phyloP scores from a whole-genome alignment of 2,888 invertebrate genomes.

The Tethea ocularis region DNA sequence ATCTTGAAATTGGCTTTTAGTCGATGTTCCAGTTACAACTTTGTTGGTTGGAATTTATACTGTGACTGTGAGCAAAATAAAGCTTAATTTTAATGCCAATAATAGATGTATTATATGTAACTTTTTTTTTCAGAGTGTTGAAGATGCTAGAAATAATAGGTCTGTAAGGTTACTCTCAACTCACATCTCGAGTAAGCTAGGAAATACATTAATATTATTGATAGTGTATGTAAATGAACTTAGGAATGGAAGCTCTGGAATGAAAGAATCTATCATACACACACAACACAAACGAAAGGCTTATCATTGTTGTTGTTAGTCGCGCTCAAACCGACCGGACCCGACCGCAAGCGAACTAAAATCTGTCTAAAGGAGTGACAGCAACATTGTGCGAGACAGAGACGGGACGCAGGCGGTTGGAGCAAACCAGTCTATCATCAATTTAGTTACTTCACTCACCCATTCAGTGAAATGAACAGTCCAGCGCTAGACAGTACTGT shows the following conservation, averaged over 20 bases:
- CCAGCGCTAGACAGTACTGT: neutral
- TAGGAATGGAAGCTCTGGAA: neutral
- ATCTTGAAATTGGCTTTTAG: neutral
- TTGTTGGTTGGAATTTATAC: neutral
- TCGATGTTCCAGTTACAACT: neutral
- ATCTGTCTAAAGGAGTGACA: neutral
- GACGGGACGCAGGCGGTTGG: neutral
- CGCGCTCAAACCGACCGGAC: neutral
- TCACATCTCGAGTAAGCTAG: neutral
- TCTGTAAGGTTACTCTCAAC: neutral
- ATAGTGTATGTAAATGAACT: too few relatives aligned
- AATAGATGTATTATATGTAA: too few relatives aligned
- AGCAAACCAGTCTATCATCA: neutral
- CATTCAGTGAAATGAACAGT: neutral
- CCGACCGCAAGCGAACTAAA: neutral
- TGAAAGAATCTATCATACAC: neutral
- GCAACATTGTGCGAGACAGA: neutral
- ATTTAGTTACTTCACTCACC: neutral
- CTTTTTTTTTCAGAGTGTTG: too few relatives aligned
- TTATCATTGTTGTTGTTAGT: conserved; percentile 1
- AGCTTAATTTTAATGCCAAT: too few relatives aligned
- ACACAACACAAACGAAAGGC: neutral
- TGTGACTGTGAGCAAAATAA: neutral
- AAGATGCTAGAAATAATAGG: neutral
- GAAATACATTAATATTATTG: too few relatives aligned